Evolutionary conservation across 2,888 invertebrate genomes (phyloP).

Genomic region (Celastrina argiolus): DNA sequence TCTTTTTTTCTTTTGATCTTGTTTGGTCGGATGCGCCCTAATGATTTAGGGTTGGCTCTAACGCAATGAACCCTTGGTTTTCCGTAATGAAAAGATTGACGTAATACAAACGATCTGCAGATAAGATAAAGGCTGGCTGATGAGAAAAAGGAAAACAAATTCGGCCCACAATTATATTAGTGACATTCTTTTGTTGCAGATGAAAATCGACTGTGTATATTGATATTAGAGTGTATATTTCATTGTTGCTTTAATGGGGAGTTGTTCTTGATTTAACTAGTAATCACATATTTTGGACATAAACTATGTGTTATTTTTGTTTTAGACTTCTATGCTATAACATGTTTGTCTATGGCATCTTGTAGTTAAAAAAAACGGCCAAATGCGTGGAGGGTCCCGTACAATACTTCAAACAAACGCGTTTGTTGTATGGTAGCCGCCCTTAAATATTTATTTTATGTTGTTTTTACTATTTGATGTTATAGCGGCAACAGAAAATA

Average conservation of each 20-base stretch:
- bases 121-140: conserved; percentile 8
- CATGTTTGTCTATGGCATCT: no score
- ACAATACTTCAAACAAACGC: no score
- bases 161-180: background rate
- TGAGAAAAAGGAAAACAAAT: conserved; percentile 8
- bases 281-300: background rate
- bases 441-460: no score
- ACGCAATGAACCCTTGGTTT: background rate
- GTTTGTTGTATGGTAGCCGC: no score
- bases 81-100: conserved; percentile 8
- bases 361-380: no score
- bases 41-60: background rate
- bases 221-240: background rate
- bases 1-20: background rate
- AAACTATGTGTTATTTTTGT: no score
- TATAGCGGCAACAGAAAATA: no score
- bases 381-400: no score
- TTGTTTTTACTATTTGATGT: no score
- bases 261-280: background rate
- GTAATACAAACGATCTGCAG: background rate
- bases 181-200: background rate
- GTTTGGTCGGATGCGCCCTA: background rate
- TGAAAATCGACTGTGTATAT: background rate
- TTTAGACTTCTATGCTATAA: no score
- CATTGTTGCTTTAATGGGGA: background rate